These are phyloP conservation scores for Pachyuromys duprasi DNA, from an alignment of 2,797 vertebrate species.

Conservation along the genomic window DNA sequence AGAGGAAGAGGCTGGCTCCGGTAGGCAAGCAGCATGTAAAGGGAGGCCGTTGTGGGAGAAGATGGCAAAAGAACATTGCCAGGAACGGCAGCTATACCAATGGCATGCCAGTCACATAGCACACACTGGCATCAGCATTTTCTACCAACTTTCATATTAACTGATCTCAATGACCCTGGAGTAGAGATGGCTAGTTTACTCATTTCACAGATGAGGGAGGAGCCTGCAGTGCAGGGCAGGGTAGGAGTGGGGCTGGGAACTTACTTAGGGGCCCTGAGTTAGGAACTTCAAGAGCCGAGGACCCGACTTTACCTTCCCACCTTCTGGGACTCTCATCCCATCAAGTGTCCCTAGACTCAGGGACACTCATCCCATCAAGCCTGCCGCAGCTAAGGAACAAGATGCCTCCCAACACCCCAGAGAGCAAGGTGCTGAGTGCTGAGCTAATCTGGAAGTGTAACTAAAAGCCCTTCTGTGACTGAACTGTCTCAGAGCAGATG, in stretches of 20 bases:
- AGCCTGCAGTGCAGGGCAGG: background rate
- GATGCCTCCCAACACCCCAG: background rate
- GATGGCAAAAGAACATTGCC: background rate
- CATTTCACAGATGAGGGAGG: conserved; percentile 45
- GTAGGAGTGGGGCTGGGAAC: background rate
- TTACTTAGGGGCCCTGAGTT: background rate
- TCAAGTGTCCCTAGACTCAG: background rate
- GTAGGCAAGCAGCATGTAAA: background rate
- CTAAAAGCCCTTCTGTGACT: conserved; percentile 44
- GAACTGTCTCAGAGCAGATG: conserved; percentile 50
- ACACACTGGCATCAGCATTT: background rate
- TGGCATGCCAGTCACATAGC: background rate
- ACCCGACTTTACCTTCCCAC: background rate
- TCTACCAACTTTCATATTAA: background rate
- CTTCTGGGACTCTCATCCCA: background rate
- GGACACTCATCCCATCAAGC: background rate
- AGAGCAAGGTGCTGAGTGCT: conserved; percentile 25
- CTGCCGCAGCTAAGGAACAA: background rate
- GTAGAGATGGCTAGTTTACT: background rate
- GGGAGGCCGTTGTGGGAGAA: background rate
- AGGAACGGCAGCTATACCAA: background rate
- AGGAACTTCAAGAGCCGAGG: background rate
- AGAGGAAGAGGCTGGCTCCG: background rate
- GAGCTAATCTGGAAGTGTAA: conserved; percentile 59
- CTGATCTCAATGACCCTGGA: background rate